A percentile compares a stretch with the other conserved stretches of the same genome.
These are phyloP conservation scores for Acanthosepion esculentum DNA, from an alignment of 2,888 invertebrate genomes.

Conservation along the genomic window DNA sequence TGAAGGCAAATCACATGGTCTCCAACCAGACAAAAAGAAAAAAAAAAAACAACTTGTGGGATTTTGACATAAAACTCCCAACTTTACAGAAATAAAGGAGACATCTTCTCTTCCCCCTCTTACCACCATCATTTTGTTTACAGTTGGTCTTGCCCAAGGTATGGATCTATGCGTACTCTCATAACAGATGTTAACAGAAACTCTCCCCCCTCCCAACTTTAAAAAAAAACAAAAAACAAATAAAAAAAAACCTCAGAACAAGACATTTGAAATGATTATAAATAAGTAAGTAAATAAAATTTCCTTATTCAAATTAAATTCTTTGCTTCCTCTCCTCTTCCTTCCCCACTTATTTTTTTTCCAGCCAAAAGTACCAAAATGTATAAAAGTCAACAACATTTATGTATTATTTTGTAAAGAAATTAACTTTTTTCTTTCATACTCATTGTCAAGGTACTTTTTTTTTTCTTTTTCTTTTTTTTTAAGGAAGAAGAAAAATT, in stretches of 20 bases:
- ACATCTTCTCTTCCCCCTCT: too few relatives aligned
- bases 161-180: too few relatives aligned
- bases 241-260: not conserved
- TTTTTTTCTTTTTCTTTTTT: not conserved
- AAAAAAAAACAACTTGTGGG: too few relatives aligned
- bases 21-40: not conserved
- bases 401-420: not conserved
- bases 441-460: not conserved
- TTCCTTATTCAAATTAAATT: constrained; percentile 35
- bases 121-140: too few relatives aligned
- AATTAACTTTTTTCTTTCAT: not conserved
- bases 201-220: not conserved
- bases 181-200: too few relatives aligned
- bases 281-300: constrained; percentile 43
- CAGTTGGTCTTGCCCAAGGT: too few relatives aligned
- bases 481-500: too few relatives aligned
- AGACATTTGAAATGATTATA: constrained; percentile 38
- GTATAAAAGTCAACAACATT: not conserved
- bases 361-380: not conserved
- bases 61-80: too few relatives aligned
- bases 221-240: not conserved
- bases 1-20: not conserved
- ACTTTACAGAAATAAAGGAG: too few relatives aligned
- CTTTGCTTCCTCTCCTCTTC: constrained; percentile 6
- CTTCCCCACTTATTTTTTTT: not conserved